Percentiles rank a stretch among this genome's conserved stretches.
phyloP scores from a whole-genome alignment of 2,113 vertebrate species.

The Semnornis frantzii region DNA sequence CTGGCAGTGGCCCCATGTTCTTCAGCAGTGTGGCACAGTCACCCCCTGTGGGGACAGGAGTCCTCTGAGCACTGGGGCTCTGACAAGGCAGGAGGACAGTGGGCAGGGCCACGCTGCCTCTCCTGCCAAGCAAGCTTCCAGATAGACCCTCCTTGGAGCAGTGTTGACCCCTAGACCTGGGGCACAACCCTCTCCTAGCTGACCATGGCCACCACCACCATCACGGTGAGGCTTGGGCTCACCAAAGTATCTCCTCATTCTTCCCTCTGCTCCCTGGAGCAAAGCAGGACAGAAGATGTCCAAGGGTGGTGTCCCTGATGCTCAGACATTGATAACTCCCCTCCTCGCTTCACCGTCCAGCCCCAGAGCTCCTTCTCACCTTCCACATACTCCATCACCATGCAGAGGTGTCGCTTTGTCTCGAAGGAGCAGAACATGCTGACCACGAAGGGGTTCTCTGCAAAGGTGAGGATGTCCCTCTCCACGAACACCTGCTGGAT shows the following conservation, averaged over 20 bases:
- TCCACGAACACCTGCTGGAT: slow-evolving; percentile 99
- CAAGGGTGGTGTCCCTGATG: neutral
- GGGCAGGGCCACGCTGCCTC: neutral
- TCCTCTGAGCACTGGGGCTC: neutral
- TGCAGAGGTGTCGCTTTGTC: slow-evolving; percentile 93
- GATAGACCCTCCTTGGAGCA: neutral
- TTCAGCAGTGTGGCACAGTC: slow-evolving; percentile 94
- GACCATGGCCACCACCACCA: neutral
- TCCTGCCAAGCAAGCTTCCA: neutral
- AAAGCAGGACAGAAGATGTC: neutral
- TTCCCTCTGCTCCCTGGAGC: neutral
- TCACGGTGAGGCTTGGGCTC: neutral
- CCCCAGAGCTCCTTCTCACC: slow-evolving; percentile 63
- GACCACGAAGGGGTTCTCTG: slow-evolving; percentile 97
- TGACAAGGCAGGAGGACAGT: neutral
- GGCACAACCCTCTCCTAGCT: neutral
- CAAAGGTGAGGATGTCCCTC: slow-evolving; percentile 96
- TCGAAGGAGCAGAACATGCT: slow-evolving; percentile 99
- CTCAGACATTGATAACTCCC: neutral
- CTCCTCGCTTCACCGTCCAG: neutral
- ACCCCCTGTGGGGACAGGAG: slow-evolving; percentile 77
- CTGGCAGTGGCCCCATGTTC: slow-evolving; percentile 96
- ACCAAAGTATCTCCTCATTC: neutral
- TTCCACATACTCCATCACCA: slow-evolving; percentile 99
- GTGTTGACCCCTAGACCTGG: fast-evolving